These are phyloP conservation scores for Exocentrus adspersus DNA, from an alignment of 2,888 invertebrate genomes.

Conservation along the genomic window DNA sequence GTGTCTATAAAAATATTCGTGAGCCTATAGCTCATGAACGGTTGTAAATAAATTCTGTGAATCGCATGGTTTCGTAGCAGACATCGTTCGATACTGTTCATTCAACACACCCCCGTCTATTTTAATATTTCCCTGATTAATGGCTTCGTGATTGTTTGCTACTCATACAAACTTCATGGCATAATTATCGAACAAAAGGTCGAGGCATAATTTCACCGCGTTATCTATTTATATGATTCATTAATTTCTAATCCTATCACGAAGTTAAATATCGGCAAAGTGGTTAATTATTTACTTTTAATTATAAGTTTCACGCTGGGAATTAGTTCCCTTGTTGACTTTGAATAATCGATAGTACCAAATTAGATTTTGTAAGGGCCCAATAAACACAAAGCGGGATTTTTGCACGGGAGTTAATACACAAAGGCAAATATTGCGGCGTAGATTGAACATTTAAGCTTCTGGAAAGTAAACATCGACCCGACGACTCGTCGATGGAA, in stretches of 20 bases:
- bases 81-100: too few species aligned
- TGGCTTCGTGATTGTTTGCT: not conserved
- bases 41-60: too few species aligned
- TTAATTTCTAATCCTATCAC: slow-evolving; percentile 12
- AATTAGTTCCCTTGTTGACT: slow-evolving; percentile 24
- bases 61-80: too few species aligned
- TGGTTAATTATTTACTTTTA: slow-evolving; percentile 23
- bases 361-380: slow-evolving; percentile 30
- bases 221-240: slow-evolving; percentile 19
- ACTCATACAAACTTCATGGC: not conserved
- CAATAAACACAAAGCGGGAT: slow-evolving; percentile 22
- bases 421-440: slow-evolving; percentile 29
- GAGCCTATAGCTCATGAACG: too few species aligned
- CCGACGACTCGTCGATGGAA: slow-evolving; percentile 37
- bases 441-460: slow-evolving; percentile 30
- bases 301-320: slow-evolving; percentile 11
- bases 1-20: too few species aligned
- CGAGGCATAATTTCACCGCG: not conserved
- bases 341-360: slow-evolving; percentile 18
- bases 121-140: not conserved
- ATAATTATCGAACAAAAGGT: slow-evolving; percentile 1
- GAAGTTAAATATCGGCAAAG: slow-evolving; percentile 7
- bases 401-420: slow-evolving; percentile 28
- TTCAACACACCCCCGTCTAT: too few species aligned
- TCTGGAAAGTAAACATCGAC: slow-evolving; percentile 38